These are phyloP conservation scores for Rattus norvegicus DNA, from an alignment of 2,113 vertebrate species.

Conservation along the genomic window DNA sequence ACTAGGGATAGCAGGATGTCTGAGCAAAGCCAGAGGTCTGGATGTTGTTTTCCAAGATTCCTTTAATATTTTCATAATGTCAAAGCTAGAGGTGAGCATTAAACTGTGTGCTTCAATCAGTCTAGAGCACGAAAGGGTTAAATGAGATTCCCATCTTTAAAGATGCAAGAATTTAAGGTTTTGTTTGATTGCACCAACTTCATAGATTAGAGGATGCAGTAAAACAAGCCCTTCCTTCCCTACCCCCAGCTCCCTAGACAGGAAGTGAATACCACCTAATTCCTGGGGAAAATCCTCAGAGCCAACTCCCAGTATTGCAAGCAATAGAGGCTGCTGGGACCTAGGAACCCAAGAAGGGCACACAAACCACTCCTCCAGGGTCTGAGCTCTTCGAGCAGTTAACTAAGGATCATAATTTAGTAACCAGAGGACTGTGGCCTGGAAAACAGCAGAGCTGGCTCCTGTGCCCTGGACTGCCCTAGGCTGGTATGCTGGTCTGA, in stretches of 20 bases:
- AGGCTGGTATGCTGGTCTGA: background rate
- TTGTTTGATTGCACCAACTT: background rate
- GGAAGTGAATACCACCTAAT: background rate
- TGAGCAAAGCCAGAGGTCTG: background rate
- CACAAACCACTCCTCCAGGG: background rate
- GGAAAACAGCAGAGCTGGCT: background rate
- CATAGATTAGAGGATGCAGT: background rate
- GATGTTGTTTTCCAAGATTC: background rate
- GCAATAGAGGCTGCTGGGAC: too few species aligned
- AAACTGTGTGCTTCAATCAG: background rate
- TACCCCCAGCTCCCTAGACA: background rate
- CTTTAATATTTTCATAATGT: background rate
- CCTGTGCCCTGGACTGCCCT: background rate
- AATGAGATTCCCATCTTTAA: background rate
- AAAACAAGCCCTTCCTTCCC: background rate
- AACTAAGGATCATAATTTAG: background rate
- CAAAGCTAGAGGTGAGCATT: background rate
- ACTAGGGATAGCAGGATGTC: background rate
- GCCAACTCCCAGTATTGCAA: background rate
- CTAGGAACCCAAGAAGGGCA: background rate
- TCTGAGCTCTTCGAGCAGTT: background rate
- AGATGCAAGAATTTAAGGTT: background rate
- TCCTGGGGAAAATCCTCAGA: background rate
- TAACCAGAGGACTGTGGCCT: background rate
- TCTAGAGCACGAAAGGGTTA: background rate